These are phyloP conservation scores for Epiperipatus broadwayi DNA, from an alignment of 2,888 invertebrate species.

Conservation along the genomic window DNA sequence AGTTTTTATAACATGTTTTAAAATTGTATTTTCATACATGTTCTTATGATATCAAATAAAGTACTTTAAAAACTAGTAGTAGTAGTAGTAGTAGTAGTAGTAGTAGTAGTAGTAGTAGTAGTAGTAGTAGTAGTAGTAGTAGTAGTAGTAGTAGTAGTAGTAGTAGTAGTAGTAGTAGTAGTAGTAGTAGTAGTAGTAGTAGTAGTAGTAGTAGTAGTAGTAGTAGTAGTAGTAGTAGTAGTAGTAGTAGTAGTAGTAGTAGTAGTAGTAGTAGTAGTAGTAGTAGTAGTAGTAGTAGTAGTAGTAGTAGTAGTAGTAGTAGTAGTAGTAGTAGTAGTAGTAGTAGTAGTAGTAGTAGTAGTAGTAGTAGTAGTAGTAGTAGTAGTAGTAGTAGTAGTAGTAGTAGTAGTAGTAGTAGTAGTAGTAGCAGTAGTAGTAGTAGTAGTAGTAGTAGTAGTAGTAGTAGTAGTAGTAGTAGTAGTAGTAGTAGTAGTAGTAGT, in stretches of 20 bases:
- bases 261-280: conserved; percentile 14
- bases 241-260: conserved; percentile 16
- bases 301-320: conserved; percentile 14
- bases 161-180: conserved; percentile 17
- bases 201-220: conserved; percentile 16
- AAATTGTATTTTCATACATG: too few relatives aligned
- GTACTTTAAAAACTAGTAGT: too few relatives aligned
- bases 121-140: conserved; percentile 17
- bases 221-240: conserved; percentile 17
- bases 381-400: conserved; percentile 15
- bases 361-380: conserved; percentile 15
- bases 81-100: conserved; percentile 16
- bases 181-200: conserved; percentile 16
- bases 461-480: conserved; percentile 16
- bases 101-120: conserved; percentile 16
- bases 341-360: conserved; percentile 15
- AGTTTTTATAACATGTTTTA: too few relatives aligned
- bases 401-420: conserved; percentile 16
- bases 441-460: conserved; percentile 14
- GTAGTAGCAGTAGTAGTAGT: conserved; percentile 14
- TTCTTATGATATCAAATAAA: not conserved
- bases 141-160: conserved; percentile 16
- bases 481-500: conserved; percentile 15
- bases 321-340: conserved; percentile 16
- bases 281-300: conserved; percentile 15